Base-by-base conservation (phyloP, 2,888 invertebrate genomes). In the Lypha dubia region DNA sequence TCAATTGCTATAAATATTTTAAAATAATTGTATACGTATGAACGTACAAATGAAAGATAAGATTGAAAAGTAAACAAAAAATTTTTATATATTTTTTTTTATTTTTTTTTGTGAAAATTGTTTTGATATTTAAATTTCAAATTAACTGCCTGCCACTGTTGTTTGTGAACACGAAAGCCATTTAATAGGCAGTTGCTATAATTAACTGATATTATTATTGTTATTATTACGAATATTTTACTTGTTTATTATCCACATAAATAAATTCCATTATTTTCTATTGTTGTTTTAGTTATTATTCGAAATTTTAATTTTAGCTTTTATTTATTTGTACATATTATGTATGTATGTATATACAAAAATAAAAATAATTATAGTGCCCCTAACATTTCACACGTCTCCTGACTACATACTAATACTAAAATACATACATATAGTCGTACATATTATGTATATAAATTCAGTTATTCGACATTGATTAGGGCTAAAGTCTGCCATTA, bases 1-100 rank as follows among this genome's bases (percentile, higher is more conserved):
- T n/a, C 2, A 20, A 20, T 46, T 56, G n/a, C 8, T n/a, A 20
- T 17, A 46, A 44, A 15, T 65, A 46, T 32, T 65, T 46, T 32
- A 5, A 58, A 58, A 58, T 58, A 58, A 56, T 56, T 56, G n/a
- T n/a, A 56, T 3, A n/a, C 15, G 8, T 56, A 53, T 5, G 5
- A 28, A n/a, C n/a, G n/a, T n/a, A n/a, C n/a, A n/a, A 28, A 5
- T 28, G 28, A 28, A 28, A 4, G 28, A 28, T 28, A 5, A 28
- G 28, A 4, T 24, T 53, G 4, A 11, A 17, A 58, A 17, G 11
- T 20, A 35, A 35, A 58, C 17, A 58, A 35, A 15, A 58, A 58
- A 22, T 4, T 11, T 51, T 51, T 22, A 51, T 20, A 11, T 51
- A 4, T n/a, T 28, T n/a, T 15, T 28, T n/a, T 53, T 24, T 24